Base-by-base conservation (phyloP, 2,113 vertebrate species). In the Ailuropoda melanoleuca region DNA sequence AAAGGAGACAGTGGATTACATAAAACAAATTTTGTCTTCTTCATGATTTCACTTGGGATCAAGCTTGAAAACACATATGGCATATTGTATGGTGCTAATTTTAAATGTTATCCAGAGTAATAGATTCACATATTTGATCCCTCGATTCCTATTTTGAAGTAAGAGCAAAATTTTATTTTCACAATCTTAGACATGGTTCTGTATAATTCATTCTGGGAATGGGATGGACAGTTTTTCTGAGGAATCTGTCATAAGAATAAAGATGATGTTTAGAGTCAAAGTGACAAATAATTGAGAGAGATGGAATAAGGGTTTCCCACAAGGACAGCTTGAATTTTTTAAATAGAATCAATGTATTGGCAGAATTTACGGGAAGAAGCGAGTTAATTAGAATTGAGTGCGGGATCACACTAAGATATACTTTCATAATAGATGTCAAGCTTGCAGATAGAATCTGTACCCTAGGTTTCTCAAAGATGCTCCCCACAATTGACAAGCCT, bases 321-420 rank as follows among this genome's bases (percentile, higher is more conserved):
- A 70, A 81, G 14, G 48, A 91, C 43, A 72, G 23, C 8, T 93
- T 82, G 19, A 48, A 66, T 93, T 70, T 77, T 86, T 91, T 8
- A 82, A 81, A 74, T 91, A 81, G 85, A 88, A 62, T 85, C 26
- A 46, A 64, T 60, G 9, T 62, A 86, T 46, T 60, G 58, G 39
- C 93, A 81, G 83, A 74, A 85, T 88, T 91, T 91, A 75, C 89
- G 46, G 43, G 85, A 82, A 86, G 8, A 72, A 58, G 10, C 53
- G 93, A 82, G 50, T 94, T 86, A 4, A 95, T 88, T 85, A 90
- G 86, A 93, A 83, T 17, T 46, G n/a, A 97, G 60, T 34, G 18
- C 10, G 55, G 1, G 23, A 26, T 72, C 48, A 66, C 34, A 55
- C 3, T 34, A 90, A 95, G 92, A 77, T 43, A 50, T 26, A 70